Base-by-base conservation (phyloP, 1,140 invertebrate genomes). In the Drosophila nigrodunni region DNA sequence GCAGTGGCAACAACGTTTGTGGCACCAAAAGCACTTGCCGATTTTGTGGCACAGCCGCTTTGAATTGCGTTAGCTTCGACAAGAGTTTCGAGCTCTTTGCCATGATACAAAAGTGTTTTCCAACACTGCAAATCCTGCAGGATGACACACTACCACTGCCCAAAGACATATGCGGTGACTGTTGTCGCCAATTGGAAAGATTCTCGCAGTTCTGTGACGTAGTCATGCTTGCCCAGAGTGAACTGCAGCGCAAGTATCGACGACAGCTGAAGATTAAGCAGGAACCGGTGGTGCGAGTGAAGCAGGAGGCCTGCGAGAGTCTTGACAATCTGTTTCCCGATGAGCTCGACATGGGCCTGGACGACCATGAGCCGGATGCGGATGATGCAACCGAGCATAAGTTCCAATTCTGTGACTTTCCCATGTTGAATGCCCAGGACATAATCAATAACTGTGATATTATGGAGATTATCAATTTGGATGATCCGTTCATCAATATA, bases 381-480 rank as follows among this genome's bases (percentile, higher is more conserved):
- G 58, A 74, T 3, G 72, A 74, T 49, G 78, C 74, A n/a, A 87
- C 83, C 0, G 91, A 92, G 25, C 91, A 92, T 43, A 92, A 92
- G 67, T 92, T 82, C 37, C 77, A 80, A 35, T 92, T 92, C 64
- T 91, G 81, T 46, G 81, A 92, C 73, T 91, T 92, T 69, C 89
- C 91, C 49, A 78, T 91, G 73, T 47, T 92, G 1, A 92, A 92
- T 49, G 66, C 90, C 0, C 87, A 92, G 49, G 90, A 92, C 50
- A 92, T 92, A 2, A 92, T 92, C 2, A 92, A 92, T 46, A 92
- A 92, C 47, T 92, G 91, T 79, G 91, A 92, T 70, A 92, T 92
- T 15, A 92, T 92, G 91, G 91, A 92, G 70, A 92, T 92, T 13
- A 91, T 92, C 7, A 91, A 91, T 59, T 60, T 92, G 8, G 91